Base-by-base conservation (phyloP, 30 jellyfish, hydroid and myxozoan species). In the Haliclystus octoradiatus region DNA sequence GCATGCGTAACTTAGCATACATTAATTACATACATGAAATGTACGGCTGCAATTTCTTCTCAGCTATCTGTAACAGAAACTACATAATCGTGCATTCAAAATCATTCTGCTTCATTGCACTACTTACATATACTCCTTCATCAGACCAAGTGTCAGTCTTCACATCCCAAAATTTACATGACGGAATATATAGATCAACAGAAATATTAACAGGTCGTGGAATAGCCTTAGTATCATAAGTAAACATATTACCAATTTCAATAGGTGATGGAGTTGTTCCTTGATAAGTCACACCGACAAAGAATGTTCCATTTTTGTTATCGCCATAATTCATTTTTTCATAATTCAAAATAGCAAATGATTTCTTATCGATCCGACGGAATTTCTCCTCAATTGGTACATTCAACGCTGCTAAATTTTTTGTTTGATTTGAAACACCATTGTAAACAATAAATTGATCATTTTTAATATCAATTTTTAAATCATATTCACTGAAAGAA, bases 91-190 rank as follows among this genome's bases (percentile, higher is more conserved):
- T n/a, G n/a, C n/a, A n/a, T n/a, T n/a, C n/a, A n/a, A n/a, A n/a
- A n/a, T n/a, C n/a, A n/a, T n/a, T n/a, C n/a, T n/a, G n/a, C n/a
- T n/a, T n/a, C n/a, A n/a, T n/a, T n/a, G n/a, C n/a, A n/a, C n/a
- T n/a, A n/a, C 85, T n/a, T 66, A 86, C 96, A 85, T 79, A 71
- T 62, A 93, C 78, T 2, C 97, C 97, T 32, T 74, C 90, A 47
- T 52, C 74, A 3, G 77, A 24, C 97, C 97, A 87, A 35, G 35
- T 62, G 64, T 80, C 68, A 24, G 50, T 34, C 1, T n/a, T n/a
- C 27, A 29, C 46, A 65, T 63, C 53, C 87, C 86, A 79, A 69
- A 69, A 87, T 26, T 74, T 75, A 52, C 97, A 87, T 65, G 73
- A 71, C n/a, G 75, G 61, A 3, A 92, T 69, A 31, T 76, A 87